Evolutionary conservation across 2,113 vertebrate species (phyloP).

Genomic region (Silurus glanis): DNA sequence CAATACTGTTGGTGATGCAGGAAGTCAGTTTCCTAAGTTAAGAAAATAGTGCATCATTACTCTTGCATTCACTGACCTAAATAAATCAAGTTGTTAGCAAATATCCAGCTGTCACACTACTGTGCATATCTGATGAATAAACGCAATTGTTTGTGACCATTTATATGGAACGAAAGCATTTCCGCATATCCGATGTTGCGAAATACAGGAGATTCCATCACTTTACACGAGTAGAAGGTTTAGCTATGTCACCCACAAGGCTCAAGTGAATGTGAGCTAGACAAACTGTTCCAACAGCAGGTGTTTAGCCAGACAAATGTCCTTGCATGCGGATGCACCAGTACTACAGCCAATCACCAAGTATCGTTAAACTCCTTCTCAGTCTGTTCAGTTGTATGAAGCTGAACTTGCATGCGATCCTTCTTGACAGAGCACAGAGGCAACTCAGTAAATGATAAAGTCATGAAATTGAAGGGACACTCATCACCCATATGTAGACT

Average conservation of each 20-base stretch:
- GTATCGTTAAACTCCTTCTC: background rate
- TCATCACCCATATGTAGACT: background rate
- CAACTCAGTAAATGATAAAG: background rate
- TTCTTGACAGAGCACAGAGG: background rate
- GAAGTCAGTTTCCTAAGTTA: background rate
- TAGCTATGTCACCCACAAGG: background rate
- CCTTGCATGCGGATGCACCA: background rate
- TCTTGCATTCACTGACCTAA: background rate
- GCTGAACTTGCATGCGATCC: background rate
- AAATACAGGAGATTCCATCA: background rate
- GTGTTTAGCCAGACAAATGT: background rate
- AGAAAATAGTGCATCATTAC: background rate
- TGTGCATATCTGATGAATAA: background rate
- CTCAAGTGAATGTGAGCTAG: slow-evolving; percentile 1
- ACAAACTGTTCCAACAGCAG: background rate
- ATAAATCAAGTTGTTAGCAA: background rate
- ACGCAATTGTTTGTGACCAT: background rate
- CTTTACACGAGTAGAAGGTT: background rate
- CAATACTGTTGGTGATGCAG: background rate
- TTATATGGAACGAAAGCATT: background rate
- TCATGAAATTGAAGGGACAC: background rate
- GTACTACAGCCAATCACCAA: background rate
- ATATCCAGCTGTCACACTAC: background rate
- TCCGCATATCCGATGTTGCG: background rate
- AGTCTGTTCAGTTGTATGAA: background rate